Percentiles rank a stretch among this genome's conserved stretches.
Conservation (phyloP, 2,888 invertebrate genomes). For the Apodemia mormo region DNA sequence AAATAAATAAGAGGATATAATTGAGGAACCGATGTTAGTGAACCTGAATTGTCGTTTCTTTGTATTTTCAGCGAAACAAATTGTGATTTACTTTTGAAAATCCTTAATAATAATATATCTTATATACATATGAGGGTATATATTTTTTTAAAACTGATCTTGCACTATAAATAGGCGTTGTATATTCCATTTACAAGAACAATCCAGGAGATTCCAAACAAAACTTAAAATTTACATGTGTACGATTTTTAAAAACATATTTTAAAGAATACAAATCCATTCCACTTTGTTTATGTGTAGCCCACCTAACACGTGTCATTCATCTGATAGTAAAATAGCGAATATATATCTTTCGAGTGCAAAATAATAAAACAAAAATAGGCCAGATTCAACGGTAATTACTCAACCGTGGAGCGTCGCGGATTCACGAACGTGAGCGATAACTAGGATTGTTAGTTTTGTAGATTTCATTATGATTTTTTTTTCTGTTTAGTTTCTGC, state of each 20-base stretch:
- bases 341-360: conserved; percentile 18
- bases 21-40: too few relatives aligned
- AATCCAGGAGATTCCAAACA: background rate
- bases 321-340: conserved; percentile 18
- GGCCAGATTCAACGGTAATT: conserved; percentile 21
- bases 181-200: too few relatives aligned
- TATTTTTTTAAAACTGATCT: too few relatives aligned
- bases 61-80: too few relatives aligned
- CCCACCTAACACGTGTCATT: conserved; percentile 15
- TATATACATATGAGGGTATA: too few relatives aligned
- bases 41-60: too few relatives aligned
- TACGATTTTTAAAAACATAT: background rate
- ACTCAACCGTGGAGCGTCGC: conserved; percentile 19
- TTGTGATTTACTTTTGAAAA: too few relatives aligned
- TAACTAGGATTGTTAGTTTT: conserved; percentile 15
- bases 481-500: too few relatives aligned
- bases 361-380: conserved; percentile 23
- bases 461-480: background rate
- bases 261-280: background rate
- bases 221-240: background rate
- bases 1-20: too few relatives aligned
- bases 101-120: too few relatives aligned
- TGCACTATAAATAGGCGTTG: too few relatives aligned
- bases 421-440: conserved; percentile 14
- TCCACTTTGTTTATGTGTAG: conserved; percentile 13